Evolutionary conservation across 1,140 invertebrate genomes (phyloP).

Genomic region (Zaprionus taronus): DNA sequence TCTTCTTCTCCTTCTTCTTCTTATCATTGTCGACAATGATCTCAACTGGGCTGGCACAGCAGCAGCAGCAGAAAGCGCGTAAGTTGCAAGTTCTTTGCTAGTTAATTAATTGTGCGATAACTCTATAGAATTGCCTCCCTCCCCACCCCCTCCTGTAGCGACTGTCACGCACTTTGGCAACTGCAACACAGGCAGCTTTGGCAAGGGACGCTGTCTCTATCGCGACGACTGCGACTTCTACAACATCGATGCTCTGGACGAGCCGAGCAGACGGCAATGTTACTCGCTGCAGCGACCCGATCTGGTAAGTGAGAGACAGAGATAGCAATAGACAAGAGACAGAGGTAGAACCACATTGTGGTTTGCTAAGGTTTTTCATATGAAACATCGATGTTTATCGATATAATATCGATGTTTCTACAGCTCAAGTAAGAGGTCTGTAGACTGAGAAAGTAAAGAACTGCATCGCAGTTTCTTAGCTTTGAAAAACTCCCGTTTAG

Average conservation of each 20-base stretch:
- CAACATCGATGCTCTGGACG: slow-evolving; percentile 33
- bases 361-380: too few species aligned
- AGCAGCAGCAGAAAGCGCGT: slow-evolving; percentile 22
- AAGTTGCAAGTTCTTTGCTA: slow-evolving; percentile 11
- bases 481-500: too few species aligned
- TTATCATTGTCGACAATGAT: background rate
- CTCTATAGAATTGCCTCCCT: background rate
- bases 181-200: slow-evolving; percentile 42
- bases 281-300: slow-evolving; percentile 52
- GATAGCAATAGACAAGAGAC: background rate
- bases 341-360: background rate
- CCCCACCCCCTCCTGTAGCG: slow-evolving; percentile 1
- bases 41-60: background rate
- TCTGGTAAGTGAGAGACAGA: slow-evolving; percentile 43
- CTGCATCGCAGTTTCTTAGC: background rate
- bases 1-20: slow-evolving; percentile 1
- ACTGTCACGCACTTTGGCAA: slow-evolving; percentile 55
- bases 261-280: slow-evolving; percentile 43
- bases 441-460: background rate
- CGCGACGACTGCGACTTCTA: slow-evolving; percentile 52
- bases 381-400: too few species aligned
- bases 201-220: slow-evolving; percentile 47
- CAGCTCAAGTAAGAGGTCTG: too few species aligned
- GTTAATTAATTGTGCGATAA: background rate
- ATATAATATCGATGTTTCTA: too few species aligned